These are phyloP conservation scores for Spilogale gracilis DNA, from an alignment of 2,113 vertebrate genomes.

Conservation along the genomic window DNA sequence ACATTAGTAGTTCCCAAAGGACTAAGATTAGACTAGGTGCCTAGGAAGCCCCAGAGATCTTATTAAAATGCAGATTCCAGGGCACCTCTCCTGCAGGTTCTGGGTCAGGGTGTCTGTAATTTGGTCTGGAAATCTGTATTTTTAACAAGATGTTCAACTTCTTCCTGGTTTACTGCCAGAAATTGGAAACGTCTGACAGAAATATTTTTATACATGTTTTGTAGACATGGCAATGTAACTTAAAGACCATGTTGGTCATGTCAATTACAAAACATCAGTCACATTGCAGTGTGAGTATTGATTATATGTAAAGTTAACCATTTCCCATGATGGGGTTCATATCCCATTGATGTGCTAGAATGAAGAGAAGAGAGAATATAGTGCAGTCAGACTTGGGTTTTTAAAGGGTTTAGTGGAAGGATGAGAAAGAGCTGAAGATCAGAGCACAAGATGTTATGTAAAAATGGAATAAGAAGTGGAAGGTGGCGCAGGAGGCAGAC, in stretches of 20 bases:
- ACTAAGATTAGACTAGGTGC: not conserved
- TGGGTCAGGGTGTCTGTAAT: not conserved
- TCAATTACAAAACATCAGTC: not conserved
- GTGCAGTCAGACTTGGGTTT: not conserved
- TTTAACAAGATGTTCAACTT: conserved; percentile 2
- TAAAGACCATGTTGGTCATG: not conserved
- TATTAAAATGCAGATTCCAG: not conserved
- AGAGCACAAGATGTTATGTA: not conserved
- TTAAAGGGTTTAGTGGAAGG: not conserved
- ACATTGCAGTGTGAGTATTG: not conserved
- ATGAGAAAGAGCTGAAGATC: not conserved
- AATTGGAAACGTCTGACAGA: not conserved
- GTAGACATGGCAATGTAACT: not conserved
- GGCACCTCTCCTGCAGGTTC: not conserved
- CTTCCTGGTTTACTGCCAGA: not conserved
- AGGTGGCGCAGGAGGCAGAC: not conserved
- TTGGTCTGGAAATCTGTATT: not conserved
- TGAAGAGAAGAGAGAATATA: not conserved
- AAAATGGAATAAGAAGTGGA: not conserved
- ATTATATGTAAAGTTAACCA: conserved; percentile 32
- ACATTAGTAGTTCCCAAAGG: not conserved
- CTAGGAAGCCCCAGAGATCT: not conserved
- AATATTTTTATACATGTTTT: not conserved
- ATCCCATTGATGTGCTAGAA: not conserved
- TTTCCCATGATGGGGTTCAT: not conserved